Conservation (phyloP, 1,140 invertebrate species). For the Doryteuthis pealeii region DNA sequence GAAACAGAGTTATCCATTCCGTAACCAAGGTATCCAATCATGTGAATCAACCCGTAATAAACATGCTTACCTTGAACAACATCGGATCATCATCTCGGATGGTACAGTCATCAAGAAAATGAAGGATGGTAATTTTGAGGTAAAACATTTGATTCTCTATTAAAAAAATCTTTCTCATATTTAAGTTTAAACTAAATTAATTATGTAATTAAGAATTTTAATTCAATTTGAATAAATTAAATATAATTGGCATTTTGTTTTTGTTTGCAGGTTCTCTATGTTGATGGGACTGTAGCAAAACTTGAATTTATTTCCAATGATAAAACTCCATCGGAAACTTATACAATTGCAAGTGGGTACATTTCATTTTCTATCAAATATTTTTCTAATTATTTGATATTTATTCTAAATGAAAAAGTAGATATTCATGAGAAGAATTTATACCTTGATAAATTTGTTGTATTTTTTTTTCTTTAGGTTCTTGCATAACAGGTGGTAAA, state of each 20-base stretch:
- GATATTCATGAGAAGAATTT: too few relatives aligned
- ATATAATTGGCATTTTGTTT: too few relatives aligned
- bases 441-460: too few relatives aligned
- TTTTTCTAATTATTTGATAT: too few relatives aligned
- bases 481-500: too few relatives aligned
- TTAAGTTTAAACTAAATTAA: not conserved
- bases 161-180: not conserved
- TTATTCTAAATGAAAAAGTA: too few relatives aligned
- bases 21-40: conserved; percentile 48
- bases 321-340: not conserved
- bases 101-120: conserved; percentile 58
- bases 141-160: conserved; percentile 13
- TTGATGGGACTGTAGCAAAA: conserved; percentile 51
- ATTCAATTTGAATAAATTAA: too few relatives aligned
- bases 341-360: not conserved
- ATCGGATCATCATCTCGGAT: conserved; percentile 53
- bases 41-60: conserved; percentile 49
- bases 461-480: too few relatives aligned
- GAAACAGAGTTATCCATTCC: conserved; percentile 56
- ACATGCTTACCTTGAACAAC: conserved; percentile 45
- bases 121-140: conserved; percentile 52
- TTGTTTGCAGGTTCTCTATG: conserved; percentile 56
- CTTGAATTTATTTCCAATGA: conserved; percentile 11
- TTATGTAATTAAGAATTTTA: not conserved
- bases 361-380: too few relatives aligned